Base-by-base conservation (phyloP, 2,113 vertebrate species). In the Pterophyllum scalare region DNA sequence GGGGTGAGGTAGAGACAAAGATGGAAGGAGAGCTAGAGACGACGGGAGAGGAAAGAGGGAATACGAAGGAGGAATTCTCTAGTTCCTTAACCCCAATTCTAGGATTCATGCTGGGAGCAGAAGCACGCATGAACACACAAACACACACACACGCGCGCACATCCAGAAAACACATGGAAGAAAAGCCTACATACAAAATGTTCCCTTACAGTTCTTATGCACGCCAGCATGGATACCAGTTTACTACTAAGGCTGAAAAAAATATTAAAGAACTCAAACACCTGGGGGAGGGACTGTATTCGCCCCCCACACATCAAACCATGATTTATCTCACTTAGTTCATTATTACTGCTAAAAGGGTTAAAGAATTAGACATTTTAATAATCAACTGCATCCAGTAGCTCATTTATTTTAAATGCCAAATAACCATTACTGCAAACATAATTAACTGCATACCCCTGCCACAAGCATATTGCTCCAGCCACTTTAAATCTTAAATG, bases 71-170 rank as follows among this genome's bases (percentile, higher is more conserved):
- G 88, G 88, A 95, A 94, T 93, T 88, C 94, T 95, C 94, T 93
- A 91, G 93, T 93, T 96, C 87, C 92, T 92, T 94, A 94, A 94
- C 94, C 94, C 94, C 93, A 86, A 94, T 94, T 93, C 93, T 89
- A 75, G 81, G 79, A 92, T 80, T 83, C 91, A 79, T 83, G 88
- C 93, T 89, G 92, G 82, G 93, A 93, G 86, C 77, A 89, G 90
- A 85, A 77, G 79, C 87, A 91, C 12, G 72, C 88, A 91, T 85
- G 76, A 90, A 87, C 67, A 87, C 83, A 75, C 83, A 84, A 75
- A 61, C 82, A 54, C 81, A 84, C 67, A 6, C 46, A 28, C 28
- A 28, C 28, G 28, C 28, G n/a, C n/a, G 74, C 80, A 31, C 56
- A 70, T 46, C 12, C 59, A 80, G 33, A 60, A 33, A 56, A 79